Evolutionary conservation across 2,888 invertebrate species (phyloP).

Genomic region (Strigamia crassipes): DNA sequence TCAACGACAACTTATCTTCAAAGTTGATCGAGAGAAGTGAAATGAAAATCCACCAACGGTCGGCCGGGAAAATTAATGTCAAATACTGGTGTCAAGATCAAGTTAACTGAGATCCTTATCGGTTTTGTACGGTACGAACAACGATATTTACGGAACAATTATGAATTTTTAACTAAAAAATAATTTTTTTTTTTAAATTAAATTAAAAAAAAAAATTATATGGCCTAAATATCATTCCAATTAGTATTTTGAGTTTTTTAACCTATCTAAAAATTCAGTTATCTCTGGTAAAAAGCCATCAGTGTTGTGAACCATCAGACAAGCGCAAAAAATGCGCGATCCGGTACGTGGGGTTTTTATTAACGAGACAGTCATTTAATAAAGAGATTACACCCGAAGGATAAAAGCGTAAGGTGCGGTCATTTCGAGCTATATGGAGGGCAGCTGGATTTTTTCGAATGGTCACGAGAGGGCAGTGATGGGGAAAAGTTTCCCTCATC

Average conservation of each 20-base stretch:
- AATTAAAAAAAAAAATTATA: background rate
- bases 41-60: slow-evolving; percentile 5
- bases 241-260: slow-evolving; percentile 12
- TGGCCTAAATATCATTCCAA: background rate
- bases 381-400: slow-evolving; percentile 17
- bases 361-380: background rate
- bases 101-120: background rate
- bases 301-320: background rate
- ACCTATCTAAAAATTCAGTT: slow-evolving; percentile 12
- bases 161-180: background rate
- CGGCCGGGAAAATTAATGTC: background rate
- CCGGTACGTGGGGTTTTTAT: slow-evolving; percentile 22
- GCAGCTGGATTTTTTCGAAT: background rate
- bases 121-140: background rate
- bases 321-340: background rate
- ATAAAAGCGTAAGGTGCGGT: slow-evolving; percentile 6
- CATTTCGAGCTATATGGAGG: slow-evolving; percentile 23
- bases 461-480: slow-evolving; percentile 39
- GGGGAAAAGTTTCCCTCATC: slow-evolving; percentile 25
- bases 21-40: background rate
- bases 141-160: background rate
- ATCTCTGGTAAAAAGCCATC: background rate
- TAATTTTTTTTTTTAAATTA: background rate
- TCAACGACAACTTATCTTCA: background rate
- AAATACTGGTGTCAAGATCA: background rate